Base-by-base conservation (phyloP, 2,113 vertebrate genomes). In the Tragelaphus buxtoni region DNA sequence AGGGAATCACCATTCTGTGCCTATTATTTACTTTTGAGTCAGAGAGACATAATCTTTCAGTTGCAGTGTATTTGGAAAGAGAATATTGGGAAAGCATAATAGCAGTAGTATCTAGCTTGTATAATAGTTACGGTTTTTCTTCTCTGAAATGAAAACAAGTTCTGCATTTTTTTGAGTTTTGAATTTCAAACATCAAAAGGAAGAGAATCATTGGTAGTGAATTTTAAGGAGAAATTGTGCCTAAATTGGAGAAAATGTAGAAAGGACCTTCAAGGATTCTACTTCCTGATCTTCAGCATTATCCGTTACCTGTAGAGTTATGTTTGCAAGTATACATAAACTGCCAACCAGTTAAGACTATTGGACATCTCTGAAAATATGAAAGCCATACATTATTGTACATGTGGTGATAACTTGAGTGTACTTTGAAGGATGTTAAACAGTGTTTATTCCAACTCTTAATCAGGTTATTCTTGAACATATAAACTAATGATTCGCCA, bases 1-100 rank as follows among this genome's bases (percentile, higher is more conserved):
- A 94, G 8, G 26, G 42, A 86, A 92, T 96, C 88, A 89, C 45
- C n/a, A 72, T 63, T 77, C 83, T 90, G 42, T 97, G 5, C 14
- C 35, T 93, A 74, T 92, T 93, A 80, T 92, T 96, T 95, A 94
- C 53, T 85, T 97, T 92, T 83, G 35, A 74, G 24, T 82, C 17
- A 94, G 56, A 82, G 61, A 88, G 18, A 82, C 90, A 45, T 90
- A 85, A 87, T 90, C 35, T 90, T 95, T 95, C 1, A 0, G 26
- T 92, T 95, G n/a, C n/a, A 91, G 22, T 61, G 42, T 88, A 72
- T 91, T 93, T 87, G 51, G 56, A 95, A 93, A 94, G 49, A 82
- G 42, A 56, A 65, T 96, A 82, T 39, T 74, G 9, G 17, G 9
- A 53, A 95, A 61, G 35, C 5, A 49, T 91, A 88, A 91, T 9